These are phyloP conservation scores for Diplodus sargus DNA, from an alignment of 2,797 vertebrate genomes.

Conservation along the genomic window DNA sequence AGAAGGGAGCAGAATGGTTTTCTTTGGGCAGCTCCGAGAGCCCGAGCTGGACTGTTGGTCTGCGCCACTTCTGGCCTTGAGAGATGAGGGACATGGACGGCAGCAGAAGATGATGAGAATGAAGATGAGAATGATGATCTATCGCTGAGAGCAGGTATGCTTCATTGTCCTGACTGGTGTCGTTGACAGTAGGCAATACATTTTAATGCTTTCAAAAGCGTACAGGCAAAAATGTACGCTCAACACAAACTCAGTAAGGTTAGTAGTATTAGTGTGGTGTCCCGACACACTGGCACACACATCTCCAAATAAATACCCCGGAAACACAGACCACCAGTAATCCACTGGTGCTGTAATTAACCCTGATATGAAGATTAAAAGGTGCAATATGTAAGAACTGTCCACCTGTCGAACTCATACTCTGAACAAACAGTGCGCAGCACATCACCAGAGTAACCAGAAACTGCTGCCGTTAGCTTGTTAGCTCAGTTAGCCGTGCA, in stretches of 20 bases:
- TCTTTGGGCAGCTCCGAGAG: conserved; percentile 97
- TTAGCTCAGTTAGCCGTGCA: too few relatives aligned
- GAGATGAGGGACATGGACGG: conserved; percentile 67
- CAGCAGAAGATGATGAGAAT: conserved; percentile 40
- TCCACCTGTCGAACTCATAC: too few relatives aligned
- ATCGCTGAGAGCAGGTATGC: background rate
- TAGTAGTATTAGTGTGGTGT: conserved; percentile 22
- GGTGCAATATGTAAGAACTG: too few relatives aligned
- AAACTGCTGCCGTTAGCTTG: too few relatives aligned
- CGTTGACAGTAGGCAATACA: background rate
- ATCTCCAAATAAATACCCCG: background rate
- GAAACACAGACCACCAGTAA: background rate
- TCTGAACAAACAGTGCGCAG: too few relatives aligned
- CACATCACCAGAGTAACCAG: too few relatives aligned
- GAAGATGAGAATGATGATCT: conserved; percentile 24
- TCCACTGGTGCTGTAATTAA: background rate
- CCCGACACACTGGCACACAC: conserved; percentile 6
- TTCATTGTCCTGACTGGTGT: background rate
- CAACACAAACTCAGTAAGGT: background rate
- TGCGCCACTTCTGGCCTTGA: conserved; percentile 85
- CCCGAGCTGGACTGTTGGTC: conserved; percentile 73
- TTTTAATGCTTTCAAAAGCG: background rate
- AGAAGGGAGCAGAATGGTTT: conserved; percentile 93
- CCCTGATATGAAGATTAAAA: background rate
- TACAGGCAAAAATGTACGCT: background rate